Evolutionary conservation across 1,140 invertebrate genomes (phyloP).

Genomic region (Diachasma alloeum): DNA sequence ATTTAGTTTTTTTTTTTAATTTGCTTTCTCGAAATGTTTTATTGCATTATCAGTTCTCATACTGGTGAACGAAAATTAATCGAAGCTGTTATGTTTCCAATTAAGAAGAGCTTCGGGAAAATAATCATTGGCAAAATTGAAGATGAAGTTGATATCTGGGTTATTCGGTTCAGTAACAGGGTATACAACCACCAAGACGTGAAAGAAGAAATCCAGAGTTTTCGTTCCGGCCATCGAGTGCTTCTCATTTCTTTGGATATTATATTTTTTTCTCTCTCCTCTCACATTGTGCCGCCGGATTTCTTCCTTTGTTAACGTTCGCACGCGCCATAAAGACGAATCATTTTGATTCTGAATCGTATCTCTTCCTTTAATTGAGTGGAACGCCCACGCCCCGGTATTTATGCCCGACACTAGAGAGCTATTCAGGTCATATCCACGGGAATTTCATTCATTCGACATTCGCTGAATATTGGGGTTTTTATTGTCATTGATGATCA

Average conservation of each 20-base stretch:
- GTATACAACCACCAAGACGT: slow-evolving; percentile 23
- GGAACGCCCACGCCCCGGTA: slow-evolving; percentile 11
- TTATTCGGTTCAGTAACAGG: slow-evolving; percentile 36
- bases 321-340: slow-evolving; percentile 22
- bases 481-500: neutral
- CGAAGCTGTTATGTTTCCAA: neutral
- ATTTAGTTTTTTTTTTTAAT: too few relatives aligned
- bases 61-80: too few relatives aligned
- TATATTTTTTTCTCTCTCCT: slow-evolving; percentile 8
- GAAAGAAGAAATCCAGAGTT: slow-evolving; percentile 35
- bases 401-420: neutral
- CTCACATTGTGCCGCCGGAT: neutral
- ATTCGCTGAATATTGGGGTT: neutral
- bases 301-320: slow-evolving; percentile 17
- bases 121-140: slow-evolving; percentile 17
- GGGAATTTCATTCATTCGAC: slow-evolving; percentile 15
- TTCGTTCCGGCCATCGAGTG: slow-evolving; percentile 37
- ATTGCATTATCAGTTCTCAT: too few relatives aligned
- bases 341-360: slow-evolving; percentile 15
- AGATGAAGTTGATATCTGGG: slow-evolving; percentile 31
- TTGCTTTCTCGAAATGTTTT: too few relatives aligned
- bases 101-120: too few relatives aligned
- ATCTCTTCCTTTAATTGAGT: slow-evolving; percentile 28
- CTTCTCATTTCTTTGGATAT: slow-evolving; percentile 3
- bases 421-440: slow-evolving; percentile 30